Conservation (phyloP, 2,888 invertebrate genomes). For the Polydrusus tereticollis region DNA sequence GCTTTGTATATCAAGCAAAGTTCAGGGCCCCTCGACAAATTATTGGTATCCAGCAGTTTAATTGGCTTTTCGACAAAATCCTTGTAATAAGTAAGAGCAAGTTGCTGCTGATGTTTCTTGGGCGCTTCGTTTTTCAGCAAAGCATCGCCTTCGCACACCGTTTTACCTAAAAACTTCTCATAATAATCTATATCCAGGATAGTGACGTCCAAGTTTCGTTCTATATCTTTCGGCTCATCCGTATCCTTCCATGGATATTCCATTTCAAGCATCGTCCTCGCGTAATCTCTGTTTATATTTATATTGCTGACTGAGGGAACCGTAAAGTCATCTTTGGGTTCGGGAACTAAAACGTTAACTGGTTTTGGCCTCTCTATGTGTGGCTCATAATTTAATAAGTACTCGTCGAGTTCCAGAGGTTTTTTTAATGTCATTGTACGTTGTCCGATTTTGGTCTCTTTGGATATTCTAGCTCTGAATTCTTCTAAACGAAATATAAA, state of each 20-base stretch:
- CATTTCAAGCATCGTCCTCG: constrained; percentile 67
- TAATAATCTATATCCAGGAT: constrained; percentile 80
- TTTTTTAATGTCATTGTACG: constrained; percentile 47
- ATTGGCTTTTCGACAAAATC: constrained; percentile 53
- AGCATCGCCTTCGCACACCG: constrained; percentile 42
- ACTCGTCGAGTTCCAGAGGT: constrained; percentile 60
- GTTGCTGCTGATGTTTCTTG: constrained; percentile 32
- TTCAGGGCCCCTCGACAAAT: constrained; percentile 67
- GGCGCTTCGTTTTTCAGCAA: constrained; percentile 48
- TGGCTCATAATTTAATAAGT: constrained; percentile 56
- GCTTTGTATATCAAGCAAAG: constrained; percentile 71
- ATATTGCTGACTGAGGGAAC: constrained; percentile 10
- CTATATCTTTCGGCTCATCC: constrained; percentile 79
- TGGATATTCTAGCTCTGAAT: constrained; percentile 72
- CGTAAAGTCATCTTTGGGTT: constrained; percentile 25
- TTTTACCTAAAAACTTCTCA: constrained; percentile 71
- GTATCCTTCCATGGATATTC: constrained; percentile 68
- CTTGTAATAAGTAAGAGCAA: constrained; percentile 59
- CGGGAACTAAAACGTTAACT: constrained; percentile 39
- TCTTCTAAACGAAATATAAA: constrained; percentile 82
- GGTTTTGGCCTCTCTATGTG: constrained; percentile 49
- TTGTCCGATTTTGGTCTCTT: constrained; percentile 66
- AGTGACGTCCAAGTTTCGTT: constrained; percentile 72
- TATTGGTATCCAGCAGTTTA: constrained; percentile 47
- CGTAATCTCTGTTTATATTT: constrained; percentile 59